phyloP scores from a whole-genome alignment of 2,888 invertebrate genomes.

The Synergus gifuensis region DNA sequence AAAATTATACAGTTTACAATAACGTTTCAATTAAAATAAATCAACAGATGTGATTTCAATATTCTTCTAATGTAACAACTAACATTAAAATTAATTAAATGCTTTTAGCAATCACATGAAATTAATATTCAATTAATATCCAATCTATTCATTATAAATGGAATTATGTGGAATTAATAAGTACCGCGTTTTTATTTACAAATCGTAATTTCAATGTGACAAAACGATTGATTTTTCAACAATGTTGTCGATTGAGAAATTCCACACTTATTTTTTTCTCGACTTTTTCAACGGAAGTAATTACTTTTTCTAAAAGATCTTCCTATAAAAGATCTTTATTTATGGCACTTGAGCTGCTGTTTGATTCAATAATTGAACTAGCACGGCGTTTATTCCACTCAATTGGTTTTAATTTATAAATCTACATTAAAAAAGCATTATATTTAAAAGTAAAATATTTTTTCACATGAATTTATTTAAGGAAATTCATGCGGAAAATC shows the following conservation, averaged over 20 bases:
- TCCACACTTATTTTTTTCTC: neutral
- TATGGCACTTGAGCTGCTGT: neutral
- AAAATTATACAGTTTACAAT: neutral
- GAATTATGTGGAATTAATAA: neutral
- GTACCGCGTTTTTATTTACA: neutral
- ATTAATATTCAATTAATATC: neutral
- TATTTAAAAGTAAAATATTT: neutral
- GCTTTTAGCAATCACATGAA: neutral
- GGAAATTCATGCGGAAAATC: neutral
- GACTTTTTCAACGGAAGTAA: neutral
- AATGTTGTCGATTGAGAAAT: neutral
- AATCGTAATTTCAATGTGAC: neutral
- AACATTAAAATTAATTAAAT: neutral
- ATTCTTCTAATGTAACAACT: neutral
- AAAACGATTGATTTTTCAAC: neutral
- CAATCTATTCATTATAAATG: neutral
- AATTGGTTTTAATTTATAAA: neutral
- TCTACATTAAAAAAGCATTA: neutral
- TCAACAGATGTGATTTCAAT: neutral
- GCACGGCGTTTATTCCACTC: neutral
- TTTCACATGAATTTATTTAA: neutral
- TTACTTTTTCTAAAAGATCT: neutral
- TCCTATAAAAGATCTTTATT: neutral
- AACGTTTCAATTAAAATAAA: neutral
- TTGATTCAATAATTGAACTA: neutral